Evolutionary conservation across 2,113 vertebrate genomes (phyloP), one percentile per base, ranked within the genome.

Genomic region (Perca fluviatilis): DNA sequence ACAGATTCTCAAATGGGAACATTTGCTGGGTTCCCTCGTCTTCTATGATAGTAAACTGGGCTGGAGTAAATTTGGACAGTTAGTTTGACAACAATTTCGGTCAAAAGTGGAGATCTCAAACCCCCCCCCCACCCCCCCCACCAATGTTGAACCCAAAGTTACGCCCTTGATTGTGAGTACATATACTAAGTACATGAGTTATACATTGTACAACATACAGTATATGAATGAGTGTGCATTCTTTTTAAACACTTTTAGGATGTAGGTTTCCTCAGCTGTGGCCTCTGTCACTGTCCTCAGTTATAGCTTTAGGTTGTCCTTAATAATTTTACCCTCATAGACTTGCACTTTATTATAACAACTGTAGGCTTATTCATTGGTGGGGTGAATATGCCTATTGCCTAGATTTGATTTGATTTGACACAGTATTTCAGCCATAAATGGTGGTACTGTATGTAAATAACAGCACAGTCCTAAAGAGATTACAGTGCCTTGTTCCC

Each of bases 361-460:
- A 33, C 33, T 6, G 33, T 50, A 1, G 71, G 6, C 53, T 56
- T 51, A 76, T 82, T 79, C 82, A 73, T 63, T n/a, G 21, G 13
- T 18, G 7, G 15, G 18, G 49, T 74, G 67, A 77, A 82, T 76
- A 36, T 49, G 25, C 53, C 58, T 46, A n/a, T 68, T 80, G 46
- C 58, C 10, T 8, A 12, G 10, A 47, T 70, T 80, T 82, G 40
- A 63, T 76, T 78, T 47, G 40, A 68, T 72, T 62, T 25, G 8
- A 62, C 57, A 15, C 58, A 53, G 50, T 75, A 13, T 63, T 54
- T 66, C 7, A 23, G 51, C 4, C 7, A 61, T 68, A 74, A 90
- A 74, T 81, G 58, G 47, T 14, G 53, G 18, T 8, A 18, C 66
- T 90, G 66, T 86, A 49, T 74, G 13, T 60, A 40, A 77, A 40